Percentiles rank a stretch among this genome's conserved stretches.
phyloP scores from a whole-genome alignment of 1,140 invertebrate genomes.

The Drusus annulatus region DNA sequence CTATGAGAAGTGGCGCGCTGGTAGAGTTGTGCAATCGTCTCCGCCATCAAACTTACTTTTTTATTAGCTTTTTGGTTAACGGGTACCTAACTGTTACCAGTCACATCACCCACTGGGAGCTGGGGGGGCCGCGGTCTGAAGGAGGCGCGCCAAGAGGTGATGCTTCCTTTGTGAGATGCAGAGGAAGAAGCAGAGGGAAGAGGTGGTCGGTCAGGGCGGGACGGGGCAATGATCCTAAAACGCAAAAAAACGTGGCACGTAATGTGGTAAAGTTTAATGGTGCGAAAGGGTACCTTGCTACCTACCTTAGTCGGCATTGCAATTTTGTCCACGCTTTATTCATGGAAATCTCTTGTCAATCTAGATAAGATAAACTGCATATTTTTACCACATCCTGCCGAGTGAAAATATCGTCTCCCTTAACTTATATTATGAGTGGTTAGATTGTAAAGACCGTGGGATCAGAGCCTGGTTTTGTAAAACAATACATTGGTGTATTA shows the following conservation, averaged over 20 bases:
- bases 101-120: no score
- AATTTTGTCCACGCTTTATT: no score
- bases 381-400: no score
- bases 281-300: background rate
- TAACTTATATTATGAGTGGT: no score
- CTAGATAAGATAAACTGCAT: no score
- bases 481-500: no score
- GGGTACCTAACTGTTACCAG: slow-evolving; percentile 18
- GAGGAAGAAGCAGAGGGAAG: background rate
- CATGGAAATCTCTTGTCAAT: no score
- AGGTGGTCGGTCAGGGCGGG: slow-evolving; percentile 1
- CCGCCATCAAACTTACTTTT: background rate
- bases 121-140: background rate
- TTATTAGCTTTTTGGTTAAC: slow-evolving; percentile 31
- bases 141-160: background rate
- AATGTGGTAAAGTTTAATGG: background rate
- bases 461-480: no score
- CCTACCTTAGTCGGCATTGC: background rate
- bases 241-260: no score
- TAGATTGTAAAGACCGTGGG: no score
- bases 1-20: slow-evolving; percentile 10
- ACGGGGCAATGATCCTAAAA: slow-evolving; percentile 1
- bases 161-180: slow-evolving; percentile 30
- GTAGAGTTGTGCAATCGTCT: background rate
- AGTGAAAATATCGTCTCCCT: no score